phyloP scores from a whole-genome alignment of 2,888 invertebrate genomes.

The Lycia hirtaria region DNA sequence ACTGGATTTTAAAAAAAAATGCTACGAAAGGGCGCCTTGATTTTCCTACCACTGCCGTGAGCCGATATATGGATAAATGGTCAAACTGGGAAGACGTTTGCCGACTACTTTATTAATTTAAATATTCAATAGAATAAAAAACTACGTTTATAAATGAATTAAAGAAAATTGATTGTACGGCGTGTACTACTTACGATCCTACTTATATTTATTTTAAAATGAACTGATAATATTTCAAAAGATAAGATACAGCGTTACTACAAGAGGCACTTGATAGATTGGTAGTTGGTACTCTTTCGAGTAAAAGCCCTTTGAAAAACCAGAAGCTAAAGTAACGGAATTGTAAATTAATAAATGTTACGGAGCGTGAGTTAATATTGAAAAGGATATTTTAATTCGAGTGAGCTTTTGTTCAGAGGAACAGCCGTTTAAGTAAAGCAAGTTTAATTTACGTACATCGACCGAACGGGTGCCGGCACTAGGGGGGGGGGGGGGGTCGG shows the following conservation, averaged over 20 bases:
- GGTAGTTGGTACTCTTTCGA: slow-evolving; percentile 8
- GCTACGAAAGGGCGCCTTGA: too few relatives aligned
- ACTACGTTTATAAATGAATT: slow-evolving; percentile 1
- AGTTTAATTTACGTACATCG: slow-evolving; percentile 69
- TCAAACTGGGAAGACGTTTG: too few relatives aligned
- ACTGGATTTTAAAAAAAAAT: too few relatives aligned
- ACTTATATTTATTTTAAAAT: slow-evolving; percentile 19
- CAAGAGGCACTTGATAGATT: slow-evolving; percentile 25
- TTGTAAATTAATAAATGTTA: slow-evolving; percentile 16
- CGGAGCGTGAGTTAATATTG: slow-evolving; percentile 27
- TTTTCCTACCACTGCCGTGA: too few relatives aligned
- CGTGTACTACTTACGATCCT: slow-evolving; percentile 12
- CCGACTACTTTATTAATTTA: too few relatives aligned
- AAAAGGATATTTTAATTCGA: slow-evolving; percentile 50
- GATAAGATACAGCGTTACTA: slow-evolving; percentile 32
- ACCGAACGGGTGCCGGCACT: slow-evolving; percentile 53
- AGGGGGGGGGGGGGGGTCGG: too few relatives aligned
- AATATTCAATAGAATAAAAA: too few relatives aligned
- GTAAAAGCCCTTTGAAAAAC: slow-evolving; percentile 8
- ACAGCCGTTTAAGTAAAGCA: slow-evolving; percentile 61
- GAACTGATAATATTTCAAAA: slow-evolving; percentile 23
- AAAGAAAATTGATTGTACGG: neutral
- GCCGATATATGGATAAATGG: too few relatives aligned
- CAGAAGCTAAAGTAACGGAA: slow-evolving; percentile 13
- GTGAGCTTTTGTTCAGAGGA: slow-evolving; percentile 66